Evolutionary conservation across 2,113 vertebrate genomes (phyloP).

Genomic region (Boulengeromyrus knoepffleri): DNA sequence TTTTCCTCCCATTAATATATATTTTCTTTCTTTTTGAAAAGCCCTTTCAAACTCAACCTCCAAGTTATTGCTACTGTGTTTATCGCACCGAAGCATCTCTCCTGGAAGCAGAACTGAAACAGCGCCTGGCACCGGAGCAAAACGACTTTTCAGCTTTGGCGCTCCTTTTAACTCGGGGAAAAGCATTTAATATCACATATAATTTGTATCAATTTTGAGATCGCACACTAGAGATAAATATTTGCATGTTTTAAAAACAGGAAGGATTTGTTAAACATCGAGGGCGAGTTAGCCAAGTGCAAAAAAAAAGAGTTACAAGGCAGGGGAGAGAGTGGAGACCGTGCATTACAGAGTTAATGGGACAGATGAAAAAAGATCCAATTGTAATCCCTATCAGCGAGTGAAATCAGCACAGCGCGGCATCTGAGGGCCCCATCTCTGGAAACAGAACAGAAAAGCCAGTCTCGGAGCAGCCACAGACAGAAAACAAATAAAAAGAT

Average conservation of each 20-base stretch:
- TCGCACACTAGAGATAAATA: conserved; percentile 46
- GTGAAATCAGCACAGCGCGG: conserved; percentile 54
- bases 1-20: conserved; percentile 38
- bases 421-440: conserved; percentile 65
- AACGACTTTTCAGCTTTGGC: conserved; percentile 44
- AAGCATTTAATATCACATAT: conserved; percentile 35
- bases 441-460: conserved; percentile 62
- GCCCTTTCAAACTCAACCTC: conserved; percentile 46
- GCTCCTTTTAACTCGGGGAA: conserved; percentile 23
- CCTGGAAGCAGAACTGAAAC: conserved; percentile 49
- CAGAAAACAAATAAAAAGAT: conserved; percentile 68
- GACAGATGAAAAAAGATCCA: conserved; percentile 58
- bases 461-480: conserved; percentile 54
- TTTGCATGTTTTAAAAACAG: conserved; percentile 53
- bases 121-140: conserved; percentile 41
- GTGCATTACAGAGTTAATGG: conserved; percentile 57
- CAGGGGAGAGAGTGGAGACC: conserved; percentile 28
- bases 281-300: conserved; percentile 38
- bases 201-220: conserved; percentile 44
- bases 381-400: conserved; percentile 57
- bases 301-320: not conserved
- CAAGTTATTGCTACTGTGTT: conserved; percentile 49
- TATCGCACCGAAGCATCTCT: conserved; percentile 42
- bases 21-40: conserved; percentile 40
- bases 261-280: conserved; percentile 49